Conservation (phyloP, 2,113 vertebrate genomes). For the Zingel zingel region DNA sequence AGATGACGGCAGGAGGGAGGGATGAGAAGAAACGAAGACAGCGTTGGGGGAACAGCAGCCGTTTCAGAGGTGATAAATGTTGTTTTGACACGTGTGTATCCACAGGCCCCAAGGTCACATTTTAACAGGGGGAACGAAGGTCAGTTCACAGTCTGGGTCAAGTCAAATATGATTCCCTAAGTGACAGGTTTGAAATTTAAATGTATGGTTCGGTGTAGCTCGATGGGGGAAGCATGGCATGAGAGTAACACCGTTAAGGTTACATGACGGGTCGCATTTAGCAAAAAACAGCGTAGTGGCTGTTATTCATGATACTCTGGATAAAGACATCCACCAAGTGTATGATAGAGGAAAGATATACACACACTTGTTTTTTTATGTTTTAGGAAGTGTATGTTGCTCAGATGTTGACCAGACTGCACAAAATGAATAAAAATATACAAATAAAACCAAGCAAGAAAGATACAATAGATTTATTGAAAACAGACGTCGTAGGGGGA, state of each 20-base stretch:
- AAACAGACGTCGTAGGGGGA: too few relatives aligned
- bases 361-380: neutral
- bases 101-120: constrained; percentile 59
- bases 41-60: constrained; percentile 31
- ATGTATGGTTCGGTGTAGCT: constrained; percentile 22
- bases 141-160: constrained; percentile 59
- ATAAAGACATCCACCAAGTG: neutral
- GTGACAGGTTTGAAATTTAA: constrained; percentile 47
- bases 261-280: neutral
- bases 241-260: constrained; percentile 3
- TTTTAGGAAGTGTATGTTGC: neutral
- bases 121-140: constrained; percentile 61
- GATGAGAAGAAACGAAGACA: constrained; percentile 42
- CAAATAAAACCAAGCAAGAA: neutral
- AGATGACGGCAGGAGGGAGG: constrained; percentile 23
- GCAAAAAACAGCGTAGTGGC: neutral
- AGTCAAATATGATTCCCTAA: constrained; percentile 71
- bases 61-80: constrained; percentile 73
- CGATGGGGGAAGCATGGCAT: neutral
- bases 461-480: neutral
- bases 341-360: neutral
- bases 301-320: neutral
- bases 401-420: neutral
- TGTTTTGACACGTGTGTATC: constrained; percentile 76
- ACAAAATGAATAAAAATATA: neutral